phyloP scores from a whole-genome alignment of 2,888 invertebrate genomes.

The Julus scandinavius region DNA sequence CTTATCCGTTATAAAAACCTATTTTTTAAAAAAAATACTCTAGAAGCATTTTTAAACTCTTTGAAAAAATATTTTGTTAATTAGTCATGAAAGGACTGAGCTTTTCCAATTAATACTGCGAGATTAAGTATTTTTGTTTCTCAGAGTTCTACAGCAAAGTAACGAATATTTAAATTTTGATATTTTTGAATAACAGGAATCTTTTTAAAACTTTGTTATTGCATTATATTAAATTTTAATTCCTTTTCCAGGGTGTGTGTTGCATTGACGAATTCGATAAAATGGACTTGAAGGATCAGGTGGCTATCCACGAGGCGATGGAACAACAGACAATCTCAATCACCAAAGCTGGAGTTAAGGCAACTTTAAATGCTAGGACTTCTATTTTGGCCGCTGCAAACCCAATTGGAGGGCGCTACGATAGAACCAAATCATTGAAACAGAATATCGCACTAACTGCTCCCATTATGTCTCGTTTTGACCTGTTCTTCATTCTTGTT shows the following conservation, averaged over 20 bases:
- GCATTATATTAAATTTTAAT: neutral
- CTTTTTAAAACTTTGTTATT: neutral
- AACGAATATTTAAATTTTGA: too few species aligned
- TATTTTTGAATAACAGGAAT: too few species aligned
- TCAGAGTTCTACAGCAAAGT: too few species aligned
- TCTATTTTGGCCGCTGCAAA: constrained; percentile 99
- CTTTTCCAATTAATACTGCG: too few species aligned
- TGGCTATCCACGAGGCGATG: constrained; percentile 99
- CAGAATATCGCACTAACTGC: constrained; percentile 94
- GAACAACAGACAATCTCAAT: constrained; percentile 99
- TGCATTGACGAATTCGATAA: constrained; percentile 99
- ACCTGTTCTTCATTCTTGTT: constrained; percentile 96
- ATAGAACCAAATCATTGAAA: constrained; percentile 90
- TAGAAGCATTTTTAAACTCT: too few species aligned
- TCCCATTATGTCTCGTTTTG: constrained; percentile 95
- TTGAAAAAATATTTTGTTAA: too few species aligned
- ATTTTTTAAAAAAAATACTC: too few species aligned
- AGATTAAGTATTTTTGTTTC: too few species aligned
- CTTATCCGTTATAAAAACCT: too few species aligned
- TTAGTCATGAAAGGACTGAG: too few species aligned
- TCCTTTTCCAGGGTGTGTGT: constrained; percentile 77
- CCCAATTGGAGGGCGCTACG: constrained; percentile 97
- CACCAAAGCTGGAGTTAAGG: constrained; percentile 74
- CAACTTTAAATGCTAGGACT: constrained; percentile 96
- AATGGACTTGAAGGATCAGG: constrained; percentile 97